Evolutionary conservation across 2,888 invertebrate species (phyloP), one percentile per base, ranked within the genome.

Genomic region (Tolmerus cingulatus): DNA sequence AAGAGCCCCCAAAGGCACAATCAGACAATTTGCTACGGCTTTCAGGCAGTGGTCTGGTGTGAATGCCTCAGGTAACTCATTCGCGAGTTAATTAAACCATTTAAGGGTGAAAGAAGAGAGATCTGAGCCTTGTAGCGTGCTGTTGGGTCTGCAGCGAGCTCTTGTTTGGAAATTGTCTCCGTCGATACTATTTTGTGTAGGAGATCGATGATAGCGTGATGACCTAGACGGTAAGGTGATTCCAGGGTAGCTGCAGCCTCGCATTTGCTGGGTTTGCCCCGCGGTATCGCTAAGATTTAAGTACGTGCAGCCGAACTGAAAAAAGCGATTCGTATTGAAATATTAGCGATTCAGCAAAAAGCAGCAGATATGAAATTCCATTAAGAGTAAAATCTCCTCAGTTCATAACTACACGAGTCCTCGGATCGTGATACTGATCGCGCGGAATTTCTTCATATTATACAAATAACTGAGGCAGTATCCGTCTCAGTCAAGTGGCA

Each of bases 1-100:
- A 74, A 85, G 85, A 85, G 85, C 16, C 51, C 51, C 51, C 19
- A 40, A 85, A 46, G 85, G 74, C 74, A 74, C 85, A 85, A 85
- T 85, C 85, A 85, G 85, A 74, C 85, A 85, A 85, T 85, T 85
- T 74, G 85, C 74, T 85, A 74, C 74, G 85, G 43, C 46, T 85
- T 85, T 85, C 74, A 74, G 46, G 46, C 74, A 74, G 66, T 43
- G 74, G 27, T 46, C 40, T 85, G 85, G 85, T 85, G 85, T 85
- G 85, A 85, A 85, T 74, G 85, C 74, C 74, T 43, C 23, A 30
- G 74, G 82, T 40, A 84, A 84, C 82, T 84, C 66, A 84, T 84
- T 84, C 82, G 85, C 85, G 85, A 85, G 85, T 85, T 85, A 85
- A 85, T 85, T 85, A 85, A 85, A 85, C 85, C 85, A 85, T 85